Base-by-base conservation (phyloP, 2,888 invertebrate genomes). In the Leucophora obtusa region DNA sequence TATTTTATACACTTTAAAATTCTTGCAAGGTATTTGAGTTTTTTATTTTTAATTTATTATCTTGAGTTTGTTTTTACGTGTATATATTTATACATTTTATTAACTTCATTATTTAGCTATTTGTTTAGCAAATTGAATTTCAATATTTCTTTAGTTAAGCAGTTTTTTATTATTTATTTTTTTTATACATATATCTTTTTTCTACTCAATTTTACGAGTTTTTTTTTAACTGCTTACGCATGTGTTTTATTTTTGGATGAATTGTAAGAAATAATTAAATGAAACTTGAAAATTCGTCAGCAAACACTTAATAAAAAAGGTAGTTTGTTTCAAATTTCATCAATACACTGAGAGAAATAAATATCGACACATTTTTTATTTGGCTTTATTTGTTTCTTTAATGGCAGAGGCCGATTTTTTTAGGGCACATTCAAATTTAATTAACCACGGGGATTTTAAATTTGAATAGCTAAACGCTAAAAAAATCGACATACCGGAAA, bases 201-300 rank as follows among this genome's bases (percentile, higher is more conserved):
- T 28, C 10, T 11, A 15, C 21, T 33, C 14, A 4, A 58, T 33
- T 71, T 77, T 59, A 59, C 53, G 62, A 24, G 24, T 35, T 28
- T 24, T 18, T 24, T 18, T 59, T 70, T 35, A 60, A 71, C 54
- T 77, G 77, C 71, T 77, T 59, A 71, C 60, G 65, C 71, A 66
- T 76, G 35, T 35, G 24, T 24, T 7, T 47, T 7, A 43, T 65
- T 68, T 54, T 56, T 63, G n/a, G 21, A 28, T 51, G n/a, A 51
- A 51, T 28, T 53, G 18, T 56, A 62, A 38, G 43, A 47, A 47
- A 47, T 47, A 47, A 14, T 70, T 58, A 17, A 35, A 33, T 70
- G 58, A 60, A 65, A 47, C 47, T 62, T 35, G n/a, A 38, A 17
- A n/a, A 7, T 58, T 70, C 63, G 11, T 63, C 24, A 63, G 68